Conservation (phyloP, 2,113 vertebrate species). For the Pygathrix nemaeus region DNA sequence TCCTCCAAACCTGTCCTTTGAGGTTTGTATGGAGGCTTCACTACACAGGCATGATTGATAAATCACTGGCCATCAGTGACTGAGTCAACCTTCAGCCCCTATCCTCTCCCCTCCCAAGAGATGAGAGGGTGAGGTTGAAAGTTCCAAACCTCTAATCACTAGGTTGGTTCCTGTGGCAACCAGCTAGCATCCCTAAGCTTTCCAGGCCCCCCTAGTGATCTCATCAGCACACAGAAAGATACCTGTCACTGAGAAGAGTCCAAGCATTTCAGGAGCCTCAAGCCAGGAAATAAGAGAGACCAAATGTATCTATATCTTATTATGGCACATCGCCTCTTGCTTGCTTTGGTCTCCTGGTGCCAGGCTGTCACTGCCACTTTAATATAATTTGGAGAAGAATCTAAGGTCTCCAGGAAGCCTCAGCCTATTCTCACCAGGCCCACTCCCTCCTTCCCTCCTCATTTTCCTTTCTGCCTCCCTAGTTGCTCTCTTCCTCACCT, state of each 20-base stretch:
- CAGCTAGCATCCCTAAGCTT: neutral
- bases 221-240: neutral
- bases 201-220: neutral
- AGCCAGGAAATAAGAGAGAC: neutral
- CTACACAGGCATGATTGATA: neutral
- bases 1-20: neutral
- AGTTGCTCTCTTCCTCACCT: neutral
- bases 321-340: neutral
- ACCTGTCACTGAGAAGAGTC: neutral
- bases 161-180: neutral
- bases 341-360: neutral
- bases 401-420: neutral
- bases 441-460: neutral
- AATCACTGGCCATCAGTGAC: neutral
- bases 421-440: neutral
- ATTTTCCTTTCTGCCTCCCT: neutral
- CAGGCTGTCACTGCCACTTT: neutral
- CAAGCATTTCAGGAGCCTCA: neutral
- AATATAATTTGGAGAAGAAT: neutral
- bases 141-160: neutral
- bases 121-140: neutral
- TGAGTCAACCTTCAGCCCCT: neutral
- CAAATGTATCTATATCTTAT: neutral
- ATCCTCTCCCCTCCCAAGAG: neutral
- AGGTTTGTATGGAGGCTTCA: neutral